A percentile compares a stretch with the other conserved stretches of the same genome.
Evolutionary conservation across 1,140 invertebrate genomes (phyloP).

Genomic region (Tyrophagus putrescentiae): DNA sequence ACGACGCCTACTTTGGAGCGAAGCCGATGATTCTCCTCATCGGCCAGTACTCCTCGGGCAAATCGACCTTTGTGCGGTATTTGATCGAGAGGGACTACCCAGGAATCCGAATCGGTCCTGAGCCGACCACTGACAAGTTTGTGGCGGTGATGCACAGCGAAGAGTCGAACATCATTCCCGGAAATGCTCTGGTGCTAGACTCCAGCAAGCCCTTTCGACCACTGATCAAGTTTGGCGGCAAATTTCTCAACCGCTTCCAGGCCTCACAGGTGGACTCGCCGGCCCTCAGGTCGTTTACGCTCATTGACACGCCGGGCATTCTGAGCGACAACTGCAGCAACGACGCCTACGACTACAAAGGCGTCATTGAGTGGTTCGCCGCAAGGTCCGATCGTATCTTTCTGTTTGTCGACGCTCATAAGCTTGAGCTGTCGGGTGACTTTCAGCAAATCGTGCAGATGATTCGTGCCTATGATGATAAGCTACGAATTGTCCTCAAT

Average conservation of each 20-base stretch:
- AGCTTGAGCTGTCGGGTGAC: constrained; percentile 59
- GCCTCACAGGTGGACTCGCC: constrained; percentile 36
- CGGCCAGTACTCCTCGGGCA: constrained; percentile 61
- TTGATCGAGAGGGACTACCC: constrained; percentile 49
- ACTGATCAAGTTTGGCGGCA: constrained; percentile 50
- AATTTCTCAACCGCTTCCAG: constrained; percentile 52
- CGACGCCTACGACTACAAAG: constrained; percentile 50
- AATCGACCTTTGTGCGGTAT: constrained; percentile 56
- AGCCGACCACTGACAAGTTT: constrained; percentile 54
- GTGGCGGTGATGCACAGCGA: constrained; percentile 52
- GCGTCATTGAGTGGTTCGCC: constrained; percentile 57
- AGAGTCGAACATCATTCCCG: constrained; percentile 48
- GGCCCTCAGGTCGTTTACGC: constrained; percentile 42
- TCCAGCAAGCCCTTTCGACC: constrained; percentile 51
- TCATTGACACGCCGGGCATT: constrained; percentile 48
- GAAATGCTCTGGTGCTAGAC: constrained; percentile 56
- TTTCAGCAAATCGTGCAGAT: constrained; percentile 47
- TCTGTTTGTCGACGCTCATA: constrained; percentile 56
- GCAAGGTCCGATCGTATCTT: constrained; percentile 55
- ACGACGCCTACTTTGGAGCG: constrained; percentile 96
- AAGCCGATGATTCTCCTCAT: constrained; percentile 69
- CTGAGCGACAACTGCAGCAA: constrained; percentile 44
- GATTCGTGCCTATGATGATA: constrained; percentile 50
- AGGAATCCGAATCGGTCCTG: constrained; percentile 47
- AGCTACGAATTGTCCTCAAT: constrained; percentile 54